Conservation (phyloP, 2,113 vertebrate species). For the Salvator merianae region DNA sequence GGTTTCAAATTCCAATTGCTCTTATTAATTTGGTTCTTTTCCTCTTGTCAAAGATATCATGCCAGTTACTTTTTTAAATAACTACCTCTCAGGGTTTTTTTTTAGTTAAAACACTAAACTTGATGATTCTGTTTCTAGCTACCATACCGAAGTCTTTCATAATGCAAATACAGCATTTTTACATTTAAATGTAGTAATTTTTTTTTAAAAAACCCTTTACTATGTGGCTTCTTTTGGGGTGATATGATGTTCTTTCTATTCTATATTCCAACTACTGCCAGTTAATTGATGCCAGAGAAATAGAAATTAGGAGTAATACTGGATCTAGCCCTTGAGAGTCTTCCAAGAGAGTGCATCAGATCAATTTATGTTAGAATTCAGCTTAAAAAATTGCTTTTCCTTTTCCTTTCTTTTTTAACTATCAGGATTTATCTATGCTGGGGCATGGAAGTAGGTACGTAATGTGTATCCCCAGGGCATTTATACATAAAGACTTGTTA, state of each 20-base stretch:
- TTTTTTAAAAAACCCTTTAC: no score
- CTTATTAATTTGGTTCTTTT: neutral
- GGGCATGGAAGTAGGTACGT: neutral
- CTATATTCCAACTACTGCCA: neutral
- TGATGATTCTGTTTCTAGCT: no score
- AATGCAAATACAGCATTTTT: no score
- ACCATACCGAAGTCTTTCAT: no score
- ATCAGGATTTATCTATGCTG: neutral
- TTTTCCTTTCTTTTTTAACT: no score
- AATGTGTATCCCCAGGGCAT: neutral
- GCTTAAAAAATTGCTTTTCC: neutral
- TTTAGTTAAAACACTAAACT: neutral
- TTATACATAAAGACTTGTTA: neutral
- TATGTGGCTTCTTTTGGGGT: no score
- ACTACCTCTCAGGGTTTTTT: neutral
- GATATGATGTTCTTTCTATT: neutral
- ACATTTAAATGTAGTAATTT: no score
- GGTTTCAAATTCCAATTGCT: neutral
- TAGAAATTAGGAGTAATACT: neutral
- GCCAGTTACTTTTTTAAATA: neutral
- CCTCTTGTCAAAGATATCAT: neutral
- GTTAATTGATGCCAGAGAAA: neutral
- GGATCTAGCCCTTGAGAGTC: neutral
- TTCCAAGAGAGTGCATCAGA: neutral
- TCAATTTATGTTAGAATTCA: neutral